phyloP scores from a whole-genome alignment of 2,797 vertebrate genomes.

The Vireo griseus region DNA sequence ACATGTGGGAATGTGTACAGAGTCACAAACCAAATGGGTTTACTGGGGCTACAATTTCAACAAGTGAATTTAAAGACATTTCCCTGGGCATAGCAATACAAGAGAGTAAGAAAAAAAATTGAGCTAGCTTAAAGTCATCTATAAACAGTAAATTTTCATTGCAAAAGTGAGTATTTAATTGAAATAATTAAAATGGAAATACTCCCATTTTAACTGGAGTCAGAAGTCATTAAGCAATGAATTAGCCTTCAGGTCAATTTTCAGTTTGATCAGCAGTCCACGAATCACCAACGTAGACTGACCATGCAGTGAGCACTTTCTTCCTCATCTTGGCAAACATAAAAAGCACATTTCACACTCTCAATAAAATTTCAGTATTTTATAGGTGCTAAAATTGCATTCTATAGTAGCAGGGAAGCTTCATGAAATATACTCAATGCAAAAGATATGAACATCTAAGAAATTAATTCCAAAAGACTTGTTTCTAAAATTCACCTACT shows the following conservation, averaged over 20 bases:
- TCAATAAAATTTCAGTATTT: neutral
- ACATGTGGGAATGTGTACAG: accelerated
- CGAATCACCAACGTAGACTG: neutral
- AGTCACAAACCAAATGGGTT: accelerated
- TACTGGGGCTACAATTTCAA: neutral
- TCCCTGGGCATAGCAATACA: neutral
- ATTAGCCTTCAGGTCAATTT: neutral
- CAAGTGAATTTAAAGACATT: neutral
- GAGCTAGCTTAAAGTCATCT: neutral
- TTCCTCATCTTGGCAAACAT: neutral
- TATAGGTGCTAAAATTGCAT: neutral
- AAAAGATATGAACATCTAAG: neutral
- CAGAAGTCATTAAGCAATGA: neutral
- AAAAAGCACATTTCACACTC: neutral
- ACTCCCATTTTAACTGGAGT: neutral
- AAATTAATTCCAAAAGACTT: neutral
- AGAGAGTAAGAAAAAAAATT: neutral
- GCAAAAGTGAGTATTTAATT: neutral
- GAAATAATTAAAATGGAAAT: neutral
- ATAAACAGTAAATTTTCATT: neutral
- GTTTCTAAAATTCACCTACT: neutral
- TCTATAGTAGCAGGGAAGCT: neutral
- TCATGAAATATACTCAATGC: neutral
- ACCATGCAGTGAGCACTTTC: neutral
- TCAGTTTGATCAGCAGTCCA: neutral